These are phyloP conservation scores for Denticeps clupeoides DNA, from an alignment of 2,797 vertebrate genomes.

Conservation along the genomic window DNA sequence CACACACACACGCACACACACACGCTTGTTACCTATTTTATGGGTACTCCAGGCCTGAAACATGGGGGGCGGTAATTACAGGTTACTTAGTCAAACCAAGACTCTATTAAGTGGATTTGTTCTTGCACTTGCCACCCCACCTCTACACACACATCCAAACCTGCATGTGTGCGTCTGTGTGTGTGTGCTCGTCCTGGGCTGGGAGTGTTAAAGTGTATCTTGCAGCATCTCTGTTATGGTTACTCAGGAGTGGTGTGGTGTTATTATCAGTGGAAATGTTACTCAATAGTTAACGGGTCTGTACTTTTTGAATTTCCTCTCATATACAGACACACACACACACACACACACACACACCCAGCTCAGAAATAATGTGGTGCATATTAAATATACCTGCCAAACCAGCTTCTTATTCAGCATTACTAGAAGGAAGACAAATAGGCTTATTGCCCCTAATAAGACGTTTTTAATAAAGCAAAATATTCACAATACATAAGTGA, in stretches of 20 bases:
- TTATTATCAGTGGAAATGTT: slow-evolving; percentile 18
- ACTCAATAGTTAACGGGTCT: slow-evolving; percentile 16
- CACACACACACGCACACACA: slow-evolving; percentile 1
- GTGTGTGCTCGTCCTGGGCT: not conserved
- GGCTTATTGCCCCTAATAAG: too few species aligned
- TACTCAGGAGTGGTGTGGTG: not conserved
- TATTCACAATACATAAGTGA: too few species aligned
- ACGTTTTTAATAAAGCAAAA: too few species aligned
- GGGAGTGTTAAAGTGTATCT: not conserved
- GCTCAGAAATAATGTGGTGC: too few species aligned
- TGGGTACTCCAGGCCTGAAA: too few species aligned
- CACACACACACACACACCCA: too few species aligned
- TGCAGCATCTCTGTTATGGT: not conserved
- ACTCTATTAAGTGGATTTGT: not conserved
- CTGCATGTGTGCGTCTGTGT: not conserved
- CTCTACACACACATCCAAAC: not conserved
- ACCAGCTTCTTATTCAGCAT: too few species aligned
- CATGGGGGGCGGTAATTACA: slow-evolving; percentile 11
- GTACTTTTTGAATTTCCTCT: too few species aligned
- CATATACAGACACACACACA: too few species aligned
- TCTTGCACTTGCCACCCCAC: not conserved
- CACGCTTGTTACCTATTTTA: too few species aligned
- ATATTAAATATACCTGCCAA: too few species aligned
- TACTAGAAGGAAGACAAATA: too few species aligned
- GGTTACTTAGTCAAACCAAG: slow-evolving; percentile 2